Conservation (phyloP, 1,140 invertebrate genomes). For the Meteorus sp. region DNA sequence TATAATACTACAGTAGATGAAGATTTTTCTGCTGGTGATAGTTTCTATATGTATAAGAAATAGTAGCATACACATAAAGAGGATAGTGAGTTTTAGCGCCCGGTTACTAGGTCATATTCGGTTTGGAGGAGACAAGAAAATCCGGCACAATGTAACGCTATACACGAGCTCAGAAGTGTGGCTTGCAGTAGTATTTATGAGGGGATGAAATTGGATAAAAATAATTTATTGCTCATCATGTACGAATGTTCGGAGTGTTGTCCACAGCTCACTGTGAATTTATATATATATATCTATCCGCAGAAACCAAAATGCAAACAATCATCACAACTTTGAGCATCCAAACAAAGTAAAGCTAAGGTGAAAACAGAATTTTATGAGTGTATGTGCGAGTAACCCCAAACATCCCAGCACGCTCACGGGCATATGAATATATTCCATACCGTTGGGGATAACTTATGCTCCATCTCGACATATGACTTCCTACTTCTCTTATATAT, state of each 20-base stretch:
- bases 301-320: too few relatives aligned
- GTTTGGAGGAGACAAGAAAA: conserved; percentile 23
- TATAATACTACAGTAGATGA: neutral
- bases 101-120: conserved; percentile 21
- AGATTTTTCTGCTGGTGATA: neutral
- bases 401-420: neutral
- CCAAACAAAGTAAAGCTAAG: too few relatives aligned
- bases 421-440: neutral
- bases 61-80: too few relatives aligned
- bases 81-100: neutral
- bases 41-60: too few relatives aligned
- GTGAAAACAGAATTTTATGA: too few relatives aligned
- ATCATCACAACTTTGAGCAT: too few relatives aligned
- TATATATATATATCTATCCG: too few relatives aligned
- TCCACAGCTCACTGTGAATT: too few relatives aligned
- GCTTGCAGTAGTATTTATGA: conserved; percentile 28
- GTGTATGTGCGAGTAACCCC: too few relatives aligned
- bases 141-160: conserved; percentile 15
- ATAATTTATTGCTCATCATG: conserved; percentile 32
- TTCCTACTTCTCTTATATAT: too few relatives aligned
- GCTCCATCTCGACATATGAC: conserved; percentile 2
- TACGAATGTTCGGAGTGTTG: too few relatives aligned
- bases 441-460: neutral
- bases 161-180: neutral
- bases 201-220: conserved; percentile 29